Conservation (phyloP, 2,113 vertebrate genomes). For the Oncorhynchus gorbuscha region DNA sequence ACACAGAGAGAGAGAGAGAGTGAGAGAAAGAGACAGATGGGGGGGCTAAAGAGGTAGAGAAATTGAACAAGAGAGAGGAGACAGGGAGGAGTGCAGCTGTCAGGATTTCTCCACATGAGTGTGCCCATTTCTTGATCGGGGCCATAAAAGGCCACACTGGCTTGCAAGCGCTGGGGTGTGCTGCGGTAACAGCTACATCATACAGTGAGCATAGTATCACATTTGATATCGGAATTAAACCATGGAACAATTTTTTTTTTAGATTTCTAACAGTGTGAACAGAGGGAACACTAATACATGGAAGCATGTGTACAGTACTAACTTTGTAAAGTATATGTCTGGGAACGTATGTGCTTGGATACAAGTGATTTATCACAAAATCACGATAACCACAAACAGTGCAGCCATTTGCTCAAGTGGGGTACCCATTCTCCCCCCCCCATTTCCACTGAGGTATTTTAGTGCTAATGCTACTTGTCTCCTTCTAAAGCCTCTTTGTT, state of each 20-base stretch:
- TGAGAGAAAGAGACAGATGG: slow-evolving; percentile 39
- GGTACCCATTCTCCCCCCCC: background rate
- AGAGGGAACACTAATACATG: background rate
- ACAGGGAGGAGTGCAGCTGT: slow-evolving; percentile 65
- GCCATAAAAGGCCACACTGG: slow-evolving; percentile 51
- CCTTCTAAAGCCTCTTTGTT: slow-evolving; percentile 68
- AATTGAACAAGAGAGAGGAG: slow-evolving; percentile 46
- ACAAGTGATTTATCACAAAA: slow-evolving; percentile 49
- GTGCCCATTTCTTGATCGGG: slow-evolving; percentile 55
- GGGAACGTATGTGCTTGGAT: slow-evolving; percentile 17
- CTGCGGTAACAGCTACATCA: slow-evolving; percentile 8
- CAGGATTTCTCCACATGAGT: slow-evolving; percentile 35
- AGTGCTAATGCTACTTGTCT: slow-evolving; percentile 59
- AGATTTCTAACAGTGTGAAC: background rate
- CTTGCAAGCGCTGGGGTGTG: slow-evolving; percentile 3
- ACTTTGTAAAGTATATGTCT: background rate
- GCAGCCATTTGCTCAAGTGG: too few species aligned
- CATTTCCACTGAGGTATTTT: slow-evolving; percentile 33
- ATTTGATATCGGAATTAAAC: slow-evolving; percentile 6
- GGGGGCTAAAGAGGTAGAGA: slow-evolving; percentile 44
- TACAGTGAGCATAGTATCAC: background rate
- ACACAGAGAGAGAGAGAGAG: slow-evolving; percentile 40
- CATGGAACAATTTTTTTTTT: background rate
- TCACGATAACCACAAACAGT: slow-evolving; percentile 52
- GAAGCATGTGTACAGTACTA: too few species aligned